Evolutionary conservation across 2,888 invertebrate genomes (phyloP).

Genomic region (Pseudococcus viburni): DNA sequence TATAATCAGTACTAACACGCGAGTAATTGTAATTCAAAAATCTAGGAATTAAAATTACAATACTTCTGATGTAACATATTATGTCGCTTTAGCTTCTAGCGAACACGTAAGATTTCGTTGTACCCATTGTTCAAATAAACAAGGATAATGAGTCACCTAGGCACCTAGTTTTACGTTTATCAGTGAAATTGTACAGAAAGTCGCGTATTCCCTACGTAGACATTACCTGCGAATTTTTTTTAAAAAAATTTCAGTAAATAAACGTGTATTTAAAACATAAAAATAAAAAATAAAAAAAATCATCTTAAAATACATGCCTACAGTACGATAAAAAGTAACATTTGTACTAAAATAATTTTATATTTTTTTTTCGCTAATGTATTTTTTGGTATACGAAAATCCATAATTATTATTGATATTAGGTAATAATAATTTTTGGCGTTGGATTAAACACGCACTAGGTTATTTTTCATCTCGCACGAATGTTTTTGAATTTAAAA

Average conservation of each 20-base stretch:
- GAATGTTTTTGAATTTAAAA: not conserved
- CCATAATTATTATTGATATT: slow-evolving; percentile 17
- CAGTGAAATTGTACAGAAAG: not conserved
- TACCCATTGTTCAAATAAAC: not conserved
- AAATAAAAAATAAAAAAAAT: slow-evolving; percentile 12
- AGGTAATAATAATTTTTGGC: slow-evolving; percentile 16
- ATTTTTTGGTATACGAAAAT: slow-evolving; percentile 14
- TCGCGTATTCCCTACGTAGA: too few relatives aligned
- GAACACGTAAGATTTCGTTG: slow-evolving; percentile 6
- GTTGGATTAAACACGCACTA: not conserved
- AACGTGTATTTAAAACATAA: not conserved
- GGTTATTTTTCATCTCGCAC: not conserved
- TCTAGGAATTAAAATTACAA: not conserved
- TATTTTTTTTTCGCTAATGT: slow-evolving; percentile 23
- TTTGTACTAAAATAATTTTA: not conserved
- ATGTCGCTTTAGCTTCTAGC: not conserved
- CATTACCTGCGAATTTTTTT: too few relatives aligned
- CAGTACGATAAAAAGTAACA: not conserved
- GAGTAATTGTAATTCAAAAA: not conserved
- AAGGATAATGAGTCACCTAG: not conserved
- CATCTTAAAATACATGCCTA: not conserved
- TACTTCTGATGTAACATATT: not conserved
- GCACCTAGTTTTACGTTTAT: not conserved
- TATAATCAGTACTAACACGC: not conserved
- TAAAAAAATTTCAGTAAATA: too few relatives aligned